Evolutionary conservation across 2,797 vertebrate species (phyloP).

Genomic region (Coregonus sp.): DNA sequence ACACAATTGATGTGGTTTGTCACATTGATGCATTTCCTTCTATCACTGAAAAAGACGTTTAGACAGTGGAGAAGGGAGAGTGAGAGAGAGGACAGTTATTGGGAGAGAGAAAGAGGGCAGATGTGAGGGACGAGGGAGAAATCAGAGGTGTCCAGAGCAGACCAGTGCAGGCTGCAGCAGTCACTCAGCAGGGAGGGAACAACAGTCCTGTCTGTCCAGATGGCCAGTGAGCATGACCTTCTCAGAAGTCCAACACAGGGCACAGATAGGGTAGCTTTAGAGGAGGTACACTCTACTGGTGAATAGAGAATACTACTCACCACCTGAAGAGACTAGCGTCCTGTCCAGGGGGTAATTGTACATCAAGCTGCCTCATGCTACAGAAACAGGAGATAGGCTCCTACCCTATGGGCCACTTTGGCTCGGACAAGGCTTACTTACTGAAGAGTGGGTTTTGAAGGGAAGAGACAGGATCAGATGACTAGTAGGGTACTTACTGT

Average conservation of each 20-base stretch:
- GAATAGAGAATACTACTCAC: background rate
- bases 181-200: background rate
- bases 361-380: background rate
- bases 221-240: background rate
- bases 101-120: background rate
- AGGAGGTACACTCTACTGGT: background rate
- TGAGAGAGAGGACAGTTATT: background rate
- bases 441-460: background rate
- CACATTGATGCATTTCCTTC: background rate
- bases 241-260: background rate
- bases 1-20: background rate
- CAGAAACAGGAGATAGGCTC: background rate
- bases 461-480: background rate
- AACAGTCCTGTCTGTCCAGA: background rate
- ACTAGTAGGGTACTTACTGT: constrained; percentile 44
- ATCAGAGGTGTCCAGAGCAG: background rate
- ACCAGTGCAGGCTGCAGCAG: background rate
- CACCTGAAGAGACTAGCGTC: background rate
- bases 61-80: background rate
- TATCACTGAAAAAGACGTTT: no score
- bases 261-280: background rate
- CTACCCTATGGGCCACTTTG: background rate
- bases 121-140: background rate
- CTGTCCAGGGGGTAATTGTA: background rate
- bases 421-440: background rate